These are phyloP conservation scores for Drosophila nr. fundita DNA, from an alignment of 2,888 invertebrate genomes.

Conservation along the genomic window DNA sequence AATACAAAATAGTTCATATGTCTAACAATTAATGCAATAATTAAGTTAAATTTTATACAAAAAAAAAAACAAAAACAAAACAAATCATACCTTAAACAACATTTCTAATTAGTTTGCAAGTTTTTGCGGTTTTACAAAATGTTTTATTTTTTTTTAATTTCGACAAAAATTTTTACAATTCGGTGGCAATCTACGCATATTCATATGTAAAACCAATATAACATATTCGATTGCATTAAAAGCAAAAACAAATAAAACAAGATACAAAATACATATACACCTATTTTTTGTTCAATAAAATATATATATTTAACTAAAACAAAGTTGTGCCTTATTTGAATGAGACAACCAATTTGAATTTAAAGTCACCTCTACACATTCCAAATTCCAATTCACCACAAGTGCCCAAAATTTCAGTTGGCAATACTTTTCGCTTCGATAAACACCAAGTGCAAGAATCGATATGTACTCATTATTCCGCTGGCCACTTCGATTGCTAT, in stretches of 20 bases:
- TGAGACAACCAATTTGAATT: neutral
- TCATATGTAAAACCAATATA: slow-evolving; percentile 14
- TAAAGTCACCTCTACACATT: neutral
- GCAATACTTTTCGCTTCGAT: slow-evolving; percentile 19
- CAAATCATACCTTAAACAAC: slow-evolving; percentile 38
- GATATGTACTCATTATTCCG: slow-evolving; percentile 37
- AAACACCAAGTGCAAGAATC: slow-evolving; percentile 13
- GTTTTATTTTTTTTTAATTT: slow-evolving; percentile 21
- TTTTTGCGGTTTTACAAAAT: slow-evolving; percentile 59
- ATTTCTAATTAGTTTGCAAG: slow-evolving; percentile 59
- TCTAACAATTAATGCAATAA: slow-evolving; percentile 65
- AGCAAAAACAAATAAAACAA: slow-evolving; percentile 11
- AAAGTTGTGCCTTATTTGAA: neutral
- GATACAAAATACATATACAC: slow-evolving; percentile 67
- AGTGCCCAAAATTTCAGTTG: neutral
- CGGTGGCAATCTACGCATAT: slow-evolving; percentile 26
- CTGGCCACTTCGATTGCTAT: slow-evolving; percentile 31
- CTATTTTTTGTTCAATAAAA: slow-evolving; percentile 74
- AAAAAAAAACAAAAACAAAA: slow-evolving; percentile 26
- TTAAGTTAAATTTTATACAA: slow-evolving; percentile 68
- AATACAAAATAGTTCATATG: slow-evolving; percentile 52
- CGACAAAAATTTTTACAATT: slow-evolving; percentile 33
- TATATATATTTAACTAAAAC: slow-evolving; percentile 75
- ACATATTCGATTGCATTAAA: slow-evolving; percentile 51
- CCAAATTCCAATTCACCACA: neutral